Evolutionary conservation across 2,797 vertebrate genomes (phyloP), one percentile per base, ranked within the genome.

Genomic region (Chelon auratus): DNA sequence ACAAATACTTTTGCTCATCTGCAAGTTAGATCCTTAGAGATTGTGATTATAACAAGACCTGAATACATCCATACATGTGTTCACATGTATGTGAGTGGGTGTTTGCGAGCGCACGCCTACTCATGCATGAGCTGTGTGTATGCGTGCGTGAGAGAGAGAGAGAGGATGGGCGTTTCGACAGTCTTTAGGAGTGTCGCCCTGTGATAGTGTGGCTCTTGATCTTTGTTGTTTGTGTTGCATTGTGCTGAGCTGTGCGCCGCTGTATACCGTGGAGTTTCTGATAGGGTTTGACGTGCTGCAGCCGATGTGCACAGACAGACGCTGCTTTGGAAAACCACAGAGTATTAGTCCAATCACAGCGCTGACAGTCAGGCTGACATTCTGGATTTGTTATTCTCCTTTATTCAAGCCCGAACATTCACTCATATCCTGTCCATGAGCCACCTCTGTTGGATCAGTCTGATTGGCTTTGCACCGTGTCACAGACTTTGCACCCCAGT

Each of bases 301-400:
- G 82, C 72, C 74, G 63, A 90, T 77, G 83, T 80, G 83, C 80
- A 77, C 78, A 83, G 86, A 84, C 85, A 84, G 85, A 72, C 59
- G 81, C 68, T 80, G 68, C 73, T 82, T 83, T 77, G 62, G 77
- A 85, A 84, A 87, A 84, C 82, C 81, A 67, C 86, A 73, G 82
- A 85, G 83, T 77, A 91, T 94, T 93, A 93, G 87, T 90, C 86
- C 89, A 91, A 93, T 93, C 93, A 87, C 81, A 84, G 85, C 64
- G 17, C 83, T 76, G 87, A 84, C 89, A 89, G 88, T 94, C 89
- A 89, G 68, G 68, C 92, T 91, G 93, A 93, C 93, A 93, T 78
- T 60, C 59, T 75, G 86, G 74, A 89, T 92, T 90, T 92, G 78
- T 87, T 92, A 83, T 90, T 91, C 76, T 77, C 68, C 51, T 86